phyloP scores from a whole-genome alignment of 2,888 invertebrate species.

The Pogonocherus hispidulus region DNA sequence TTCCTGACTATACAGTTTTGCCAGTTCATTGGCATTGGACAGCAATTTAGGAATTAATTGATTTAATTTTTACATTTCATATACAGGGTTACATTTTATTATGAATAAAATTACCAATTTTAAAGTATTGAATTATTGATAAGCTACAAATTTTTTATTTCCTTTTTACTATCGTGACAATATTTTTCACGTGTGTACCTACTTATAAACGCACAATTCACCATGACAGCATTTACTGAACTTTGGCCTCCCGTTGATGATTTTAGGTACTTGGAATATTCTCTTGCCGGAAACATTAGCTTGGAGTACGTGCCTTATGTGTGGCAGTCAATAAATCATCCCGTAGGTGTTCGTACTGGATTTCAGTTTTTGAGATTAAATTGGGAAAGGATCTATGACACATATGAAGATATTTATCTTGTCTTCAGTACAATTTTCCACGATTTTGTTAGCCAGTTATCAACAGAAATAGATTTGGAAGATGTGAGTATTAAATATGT shows the following conservation, averaged over 20 bases:
- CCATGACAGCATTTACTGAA: no score
- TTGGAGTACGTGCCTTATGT: constrained; percentile 63
- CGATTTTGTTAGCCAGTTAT: constrained; percentile 63
- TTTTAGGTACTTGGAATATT: constrained; percentile 64
- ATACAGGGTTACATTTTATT: no score
- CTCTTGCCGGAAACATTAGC: constrained; percentile 61
- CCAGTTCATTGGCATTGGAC: no score
- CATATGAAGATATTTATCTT: constrained; percentile 61
- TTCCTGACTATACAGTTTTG: no score
- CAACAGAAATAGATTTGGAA: constrained; percentile 64
- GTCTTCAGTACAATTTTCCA: constrained; percentile 63
- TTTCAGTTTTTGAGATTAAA: constrained; percentile 64
- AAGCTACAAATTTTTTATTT: no score
- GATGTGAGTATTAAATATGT: constrained; percentile 58
- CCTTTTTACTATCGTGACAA: no score
- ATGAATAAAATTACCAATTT: no score
- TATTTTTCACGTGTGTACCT: no score
- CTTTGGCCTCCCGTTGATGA: no score
- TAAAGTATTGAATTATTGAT: no score
- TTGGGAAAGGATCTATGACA: constrained; percentile 63
- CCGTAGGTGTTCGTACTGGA: constrained; percentile 62
- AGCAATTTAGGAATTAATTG: no score
- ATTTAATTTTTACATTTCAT: no score
- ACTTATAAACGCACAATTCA: neutral
- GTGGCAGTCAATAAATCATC: constrained; percentile 64